phyloP scores from a whole-genome alignment of 2,888 invertebrate genomes.

The Agrypnus murinus region DNA sequence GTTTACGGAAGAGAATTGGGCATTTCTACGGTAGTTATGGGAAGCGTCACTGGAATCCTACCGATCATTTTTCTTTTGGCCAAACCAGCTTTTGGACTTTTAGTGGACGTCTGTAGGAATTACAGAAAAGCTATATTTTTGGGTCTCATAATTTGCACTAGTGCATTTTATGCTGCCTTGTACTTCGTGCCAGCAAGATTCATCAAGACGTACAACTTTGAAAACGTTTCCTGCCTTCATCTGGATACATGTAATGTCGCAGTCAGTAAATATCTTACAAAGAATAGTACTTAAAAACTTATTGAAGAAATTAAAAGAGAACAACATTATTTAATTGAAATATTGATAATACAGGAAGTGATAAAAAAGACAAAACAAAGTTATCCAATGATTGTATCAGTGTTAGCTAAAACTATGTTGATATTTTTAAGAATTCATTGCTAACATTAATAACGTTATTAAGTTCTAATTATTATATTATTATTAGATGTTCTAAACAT shows the following conservation, averaged over 20 bases:
- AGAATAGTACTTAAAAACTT: background rate
- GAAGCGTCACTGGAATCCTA: slow-evolving; percentile 82
- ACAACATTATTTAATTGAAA: too few species aligned
- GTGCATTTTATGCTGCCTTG: slow-evolving; percentile 80
- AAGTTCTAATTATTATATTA: too few species aligned
- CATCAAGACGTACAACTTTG: slow-evolving; percentile 54
- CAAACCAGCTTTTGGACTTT: slow-evolving; percentile 84
- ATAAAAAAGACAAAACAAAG: too few species aligned
- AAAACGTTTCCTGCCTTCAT: slow-evolving; percentile 55
- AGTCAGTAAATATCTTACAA: slow-evolving; percentile 64
- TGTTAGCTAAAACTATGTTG: too few species aligned
- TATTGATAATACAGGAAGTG: too few species aligned
- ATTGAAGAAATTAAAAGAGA: background rate
- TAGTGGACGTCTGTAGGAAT: slow-evolving; percentile 82
- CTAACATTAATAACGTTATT: too few species aligned
- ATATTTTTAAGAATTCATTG: too few species aligned
- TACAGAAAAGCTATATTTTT: slow-evolving; percentile 84
- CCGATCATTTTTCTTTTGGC: slow-evolving; percentile 86
- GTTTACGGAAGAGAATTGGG: slow-evolving; percentile 88
- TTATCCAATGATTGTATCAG: background rate
- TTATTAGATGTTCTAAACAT: too few species aligned
- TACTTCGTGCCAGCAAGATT: slow-evolving; percentile 76
- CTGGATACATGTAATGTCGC: slow-evolving; percentile 67
- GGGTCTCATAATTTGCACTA: slow-evolving; percentile 78
- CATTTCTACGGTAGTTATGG: slow-evolving; percentile 84